Evolutionary conservation across 2,888 invertebrate species (phyloP).

Genomic region (Onchidella celtica): DNA sequence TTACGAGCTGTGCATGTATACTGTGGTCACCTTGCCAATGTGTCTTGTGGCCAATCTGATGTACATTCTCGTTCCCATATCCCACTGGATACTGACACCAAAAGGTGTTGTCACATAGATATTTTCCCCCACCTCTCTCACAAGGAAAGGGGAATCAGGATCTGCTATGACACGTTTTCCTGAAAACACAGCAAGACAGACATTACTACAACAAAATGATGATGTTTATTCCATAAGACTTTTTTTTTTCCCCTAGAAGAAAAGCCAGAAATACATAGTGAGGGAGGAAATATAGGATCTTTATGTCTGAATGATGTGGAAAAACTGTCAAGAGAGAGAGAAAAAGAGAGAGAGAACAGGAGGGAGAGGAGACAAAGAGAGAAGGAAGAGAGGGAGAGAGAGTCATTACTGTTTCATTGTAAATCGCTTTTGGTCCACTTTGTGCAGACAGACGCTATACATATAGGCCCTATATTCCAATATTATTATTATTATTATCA

Average conservation of each 20-base stretch:
- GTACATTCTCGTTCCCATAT: conserved; percentile 92
- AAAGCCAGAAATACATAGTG: neutral
- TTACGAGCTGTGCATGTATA: no score
- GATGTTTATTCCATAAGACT: neutral
- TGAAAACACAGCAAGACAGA: conserved; percentile 52
- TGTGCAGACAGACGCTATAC: no score
- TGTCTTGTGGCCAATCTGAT: conserved; percentile 89
- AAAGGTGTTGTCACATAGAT: conserved; percentile 86
- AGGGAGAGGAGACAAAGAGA: no score
- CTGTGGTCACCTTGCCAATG: conserved; percentile 85
- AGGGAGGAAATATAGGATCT: no score
- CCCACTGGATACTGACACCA: conserved; percentile 87
- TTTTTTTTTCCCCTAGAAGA: neutral
- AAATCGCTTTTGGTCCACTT: no score
- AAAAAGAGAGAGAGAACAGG: no score
- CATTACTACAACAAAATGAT: neutral
- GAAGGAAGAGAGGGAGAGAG: no score
- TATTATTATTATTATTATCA: no score
- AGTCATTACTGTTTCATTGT: no score
- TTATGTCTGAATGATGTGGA: no score
- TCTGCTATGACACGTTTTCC: conserved; percentile 61
- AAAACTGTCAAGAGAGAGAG: no score
- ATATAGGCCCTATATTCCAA: no score
- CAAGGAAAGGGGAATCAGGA: conserved; percentile 81
- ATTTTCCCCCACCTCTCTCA: conserved; percentile 87